Base-by-base conservation (phyloP, 1,140 invertebrate genomes). In the Eueides isabella region DNA sequence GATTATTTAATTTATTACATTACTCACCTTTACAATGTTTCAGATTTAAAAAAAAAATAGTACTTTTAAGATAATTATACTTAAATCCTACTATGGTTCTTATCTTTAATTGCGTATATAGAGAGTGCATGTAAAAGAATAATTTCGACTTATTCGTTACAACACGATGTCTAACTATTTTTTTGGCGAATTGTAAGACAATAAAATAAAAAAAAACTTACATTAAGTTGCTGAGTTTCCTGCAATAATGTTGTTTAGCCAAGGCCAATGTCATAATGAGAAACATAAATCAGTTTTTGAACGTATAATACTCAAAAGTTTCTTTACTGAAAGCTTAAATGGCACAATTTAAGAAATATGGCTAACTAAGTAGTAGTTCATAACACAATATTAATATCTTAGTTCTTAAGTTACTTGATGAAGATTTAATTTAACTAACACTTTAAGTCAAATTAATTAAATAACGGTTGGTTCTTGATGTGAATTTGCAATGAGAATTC, bases 401-500 rank as follows among this genome's bases (percentile, higher is more conserved):
- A 23, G 3, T 55, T 23, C 9, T 55, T 55, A 55, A 55, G 19
- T 55, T 0, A 12, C 19, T 26, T 23, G 3, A 55, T 23, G 19
- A 26, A 55, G 7, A 55, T 55, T 55, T 26, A 26, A 55, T 26
- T 55, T 11, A 55, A 23, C 19, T 23, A 55, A 55, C 7, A 23
- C n/a, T 23, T 62, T 62, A 62, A 62, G 28, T 62, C 1, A 62
- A 62, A 62, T 62, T 62, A 62, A 62, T 62, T 30, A 62, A 30
- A 62, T 31, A n/a, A 4, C 14, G 16, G 12, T 28, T 28, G 55
- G 16, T 29, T 62, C 61, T 69, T 30, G 48, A 61, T 23, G 48
- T 31, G 48, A 61, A 69, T 69, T 69, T 69, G 28, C 48, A 44
- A 61, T 31, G 67, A 69, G 55, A 55, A 69, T 38, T 69, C 41